Evolutionary conservation across 2,113 vertebrate genomes (phyloP).

Genomic region (Oreochromis tanganicae): DNA sequence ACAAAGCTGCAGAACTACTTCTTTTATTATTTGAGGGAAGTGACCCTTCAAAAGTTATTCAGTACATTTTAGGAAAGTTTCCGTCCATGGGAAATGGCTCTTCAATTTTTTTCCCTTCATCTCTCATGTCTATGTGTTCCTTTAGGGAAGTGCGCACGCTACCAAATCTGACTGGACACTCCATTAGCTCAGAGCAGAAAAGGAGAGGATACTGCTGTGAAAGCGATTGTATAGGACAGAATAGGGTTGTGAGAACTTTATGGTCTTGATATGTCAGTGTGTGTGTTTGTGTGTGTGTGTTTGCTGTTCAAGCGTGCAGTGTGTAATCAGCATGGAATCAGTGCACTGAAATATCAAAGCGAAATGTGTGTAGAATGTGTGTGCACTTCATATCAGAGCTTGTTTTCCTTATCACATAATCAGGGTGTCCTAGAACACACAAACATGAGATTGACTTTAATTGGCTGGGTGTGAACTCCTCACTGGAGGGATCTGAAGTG

Average conservation of each 20-base stretch:
- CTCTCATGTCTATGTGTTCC: not conserved
- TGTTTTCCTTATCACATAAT: constrained; percentile 27
- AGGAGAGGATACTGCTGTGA: not conserved
- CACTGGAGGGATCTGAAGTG: not conserved
- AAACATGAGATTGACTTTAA: constrained; percentile 33
- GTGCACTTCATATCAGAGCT: not conserved
- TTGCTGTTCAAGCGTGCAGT: not conserved
- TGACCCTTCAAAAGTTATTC: not conserved
- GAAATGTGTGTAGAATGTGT: not conserved
- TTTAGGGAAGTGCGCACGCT: not conserved
- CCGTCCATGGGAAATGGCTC: not conserved
- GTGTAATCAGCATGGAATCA: not conserved
- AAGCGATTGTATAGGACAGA: constrained; percentile 1
- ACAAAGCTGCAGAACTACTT: not conserved
- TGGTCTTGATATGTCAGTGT: not conserved
- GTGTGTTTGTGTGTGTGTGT: not conserved
- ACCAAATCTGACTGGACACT: constrained; percentile 23
- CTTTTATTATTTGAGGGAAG: not conserved
- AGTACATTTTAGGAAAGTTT: not conserved
- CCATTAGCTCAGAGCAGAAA: constrained; percentile 19
- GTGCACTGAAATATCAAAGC: constrained; percentile 1
- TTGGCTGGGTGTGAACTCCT: constrained; percentile 21
- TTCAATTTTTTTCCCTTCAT: not conserved
- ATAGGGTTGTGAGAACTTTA: not conserved
- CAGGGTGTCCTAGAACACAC: constrained; percentile 21